Base-by-base conservation (phyloP, 2,113 vertebrate species). In the Apistogramma diplotaenia region DNA sequence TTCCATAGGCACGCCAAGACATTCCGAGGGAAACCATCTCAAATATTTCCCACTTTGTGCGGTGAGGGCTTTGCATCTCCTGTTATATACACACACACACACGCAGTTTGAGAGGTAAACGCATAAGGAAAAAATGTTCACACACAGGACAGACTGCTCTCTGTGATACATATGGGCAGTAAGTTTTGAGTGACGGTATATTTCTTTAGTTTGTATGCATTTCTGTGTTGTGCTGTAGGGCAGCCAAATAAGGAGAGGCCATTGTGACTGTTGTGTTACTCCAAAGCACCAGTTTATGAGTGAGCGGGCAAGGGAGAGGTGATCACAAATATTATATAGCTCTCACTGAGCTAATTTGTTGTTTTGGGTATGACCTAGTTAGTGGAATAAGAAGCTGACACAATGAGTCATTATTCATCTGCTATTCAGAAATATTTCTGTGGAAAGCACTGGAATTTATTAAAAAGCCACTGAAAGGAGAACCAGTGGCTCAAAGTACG, bases 21-120 rank as follows among this genome's bases (percentile, higher is more conserved):
- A 96, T 96, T 96, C 95, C 92, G 78, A 94, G 93, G 93, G 91
- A 95, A 95, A 95, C 94, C 93, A 96, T 96, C 92, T 92, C 92
- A 95, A 95, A 95, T 94, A 95, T 94, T 94, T 95, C 93, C 87
- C 91, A 85, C 89, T 94, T 91, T 93, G 94, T 93, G 92, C 90
- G 90, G 93, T 49, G 80, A 89, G 84, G 73, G 75, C 85, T 83
- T 78, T 8, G 6, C 55, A 56, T 91, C 89, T 93, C 90, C 73
- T 90, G 77, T 93, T 91, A 31, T 31, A 31, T 6, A 31, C 6
- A 31, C 54, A 25, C 43, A 35, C 58, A 33, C 72, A 70, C 55
- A 78, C 9, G 62, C 49, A 27, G 71, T 80, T 88, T 82, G 72
- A 79, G 74, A 84, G 57, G 62, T 46, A 71, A 76, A 72, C 43